Percentiles rank a stretch among this genome's conserved stretches.
phyloP scores from a whole-genome alignment of 2,113 vertebrate genomes.

The Bufo gargarizans region DNA sequence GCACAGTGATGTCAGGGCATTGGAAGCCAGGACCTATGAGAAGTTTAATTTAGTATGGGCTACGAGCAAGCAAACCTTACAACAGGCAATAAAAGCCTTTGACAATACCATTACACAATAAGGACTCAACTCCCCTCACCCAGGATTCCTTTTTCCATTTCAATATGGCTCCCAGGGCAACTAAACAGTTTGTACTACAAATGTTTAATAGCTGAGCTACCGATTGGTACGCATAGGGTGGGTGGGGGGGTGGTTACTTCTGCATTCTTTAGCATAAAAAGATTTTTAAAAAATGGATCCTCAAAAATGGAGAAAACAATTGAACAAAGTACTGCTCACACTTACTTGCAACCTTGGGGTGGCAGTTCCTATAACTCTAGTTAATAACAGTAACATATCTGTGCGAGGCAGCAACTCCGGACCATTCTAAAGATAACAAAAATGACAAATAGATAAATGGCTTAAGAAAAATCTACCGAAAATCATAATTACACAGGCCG shows the following conservation, averaged over 20 bases:
- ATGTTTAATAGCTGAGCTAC: background rate
- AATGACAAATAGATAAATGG: background rate
- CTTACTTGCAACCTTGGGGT: constrained; percentile 89
- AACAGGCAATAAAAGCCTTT: no score
- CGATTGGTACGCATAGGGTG: background rate
- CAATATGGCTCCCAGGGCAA: background rate
- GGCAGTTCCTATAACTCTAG: constrained; percentile 82
- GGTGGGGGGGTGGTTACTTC: no score
- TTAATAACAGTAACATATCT: constrained; percentile 89
- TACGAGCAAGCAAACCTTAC: no score
- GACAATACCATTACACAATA: no score
- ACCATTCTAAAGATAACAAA: constrained; percentile 77
- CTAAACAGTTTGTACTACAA: background rate
- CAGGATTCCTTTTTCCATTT: background rate
- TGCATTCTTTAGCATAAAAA: no score
- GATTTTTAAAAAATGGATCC: no score
- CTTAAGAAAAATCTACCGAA: background rate
- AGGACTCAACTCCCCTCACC: no score
- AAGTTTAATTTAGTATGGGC: background rate
- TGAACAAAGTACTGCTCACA: background rate
- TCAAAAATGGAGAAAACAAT: background rate
- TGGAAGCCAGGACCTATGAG: constrained; percentile 87
- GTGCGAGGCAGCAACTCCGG: constrained; percentile 92
- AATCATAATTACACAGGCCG: no score
- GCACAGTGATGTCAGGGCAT: constrained; percentile 85